Evolutionary conservation across 1,140 invertebrate species (phyloP), one percentile per base, ranked within the genome.

Genomic region (Zaprionus nigranus): DNA sequence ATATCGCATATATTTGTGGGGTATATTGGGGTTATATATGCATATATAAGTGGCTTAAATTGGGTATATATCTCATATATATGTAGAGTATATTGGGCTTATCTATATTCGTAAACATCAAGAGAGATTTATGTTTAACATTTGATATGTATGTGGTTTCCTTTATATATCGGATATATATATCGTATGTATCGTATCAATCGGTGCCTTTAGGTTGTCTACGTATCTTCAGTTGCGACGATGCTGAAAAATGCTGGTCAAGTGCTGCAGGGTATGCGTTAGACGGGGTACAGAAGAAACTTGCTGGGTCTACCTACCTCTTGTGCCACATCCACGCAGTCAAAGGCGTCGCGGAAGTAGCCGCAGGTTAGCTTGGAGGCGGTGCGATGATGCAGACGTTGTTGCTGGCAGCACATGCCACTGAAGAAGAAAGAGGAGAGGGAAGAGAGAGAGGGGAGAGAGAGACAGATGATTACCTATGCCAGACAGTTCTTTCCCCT

Each of bases 291-390:
- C 15, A 17, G 30, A 3, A 22, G 30, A 7, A 34, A 11, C 54
- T 12, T 22, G n/a, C 3, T 1, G 3, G 40, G n/a, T 9, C 17
- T 17, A 46, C 67, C 57, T 24, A 83, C 84, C 68, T 86, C 75
- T 26, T 65, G 79, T 11, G 57, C 61, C 65, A 91, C 83, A 1
- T 97, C 97, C 75, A 98, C 96, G 94, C 97, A 98, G 22, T 97
- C 96, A 12, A 97, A 93, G 15, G 97, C 96, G 81, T 98, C 97
- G 84, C 97, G 97, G 95, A 98, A 98, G 93, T 98, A 98, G 7
- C 96, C 96, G 93, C 97, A 98, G 74, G 96, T 96, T 94, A 97
- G 92, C 96, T 94, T 49, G 96, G 95, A 63, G 96, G 95, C 93
- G 97, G 49, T 97, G 51, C 97, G 94, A 92, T 98, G 97, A 53